These are phyloP conservation scores for Mionectes macconnelli DNA, from an alignment of 2,113 vertebrate genomes.

Conservation along the genomic window DNA sequence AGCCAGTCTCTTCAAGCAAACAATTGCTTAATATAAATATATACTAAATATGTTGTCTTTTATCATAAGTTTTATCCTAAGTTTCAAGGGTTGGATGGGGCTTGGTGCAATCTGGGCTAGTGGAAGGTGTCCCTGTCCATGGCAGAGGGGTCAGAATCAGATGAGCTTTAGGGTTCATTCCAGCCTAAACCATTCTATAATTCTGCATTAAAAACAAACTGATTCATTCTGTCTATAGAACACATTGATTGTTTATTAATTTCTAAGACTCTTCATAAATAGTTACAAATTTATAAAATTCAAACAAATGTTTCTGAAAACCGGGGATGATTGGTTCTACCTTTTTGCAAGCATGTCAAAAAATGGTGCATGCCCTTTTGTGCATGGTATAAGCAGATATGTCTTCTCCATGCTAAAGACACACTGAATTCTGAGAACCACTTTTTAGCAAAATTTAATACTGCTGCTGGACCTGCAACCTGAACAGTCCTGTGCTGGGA, in stretches of 20 bases:
- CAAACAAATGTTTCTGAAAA: neutral
- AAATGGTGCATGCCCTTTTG: neutral
- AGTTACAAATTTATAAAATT: neutral
- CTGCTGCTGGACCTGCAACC: neutral
- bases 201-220: neutral
- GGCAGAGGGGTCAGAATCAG: too few relatives aligned
- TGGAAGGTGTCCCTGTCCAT: neutral
- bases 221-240: neutral
- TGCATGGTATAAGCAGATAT: neutral
- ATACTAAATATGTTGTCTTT: too few relatives aligned
- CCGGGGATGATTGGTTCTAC: fast-evolving
- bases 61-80: neutral
- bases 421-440: neutral
- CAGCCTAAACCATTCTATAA: neutral
- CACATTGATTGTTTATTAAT: neutral
- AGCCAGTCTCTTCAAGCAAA: neutral
- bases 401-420: neutral
- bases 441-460: neutral
- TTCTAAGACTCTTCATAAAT: neutral
- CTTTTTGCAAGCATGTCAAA: neutral
- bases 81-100: neutral
- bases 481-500: neutral
- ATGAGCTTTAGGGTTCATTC: neutral
- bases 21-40: neutral
- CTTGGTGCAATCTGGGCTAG: neutral